phyloP scores from a whole-genome alignment of 2,888 invertebrate species.

The Cryptosula pallasiana region DNA sequence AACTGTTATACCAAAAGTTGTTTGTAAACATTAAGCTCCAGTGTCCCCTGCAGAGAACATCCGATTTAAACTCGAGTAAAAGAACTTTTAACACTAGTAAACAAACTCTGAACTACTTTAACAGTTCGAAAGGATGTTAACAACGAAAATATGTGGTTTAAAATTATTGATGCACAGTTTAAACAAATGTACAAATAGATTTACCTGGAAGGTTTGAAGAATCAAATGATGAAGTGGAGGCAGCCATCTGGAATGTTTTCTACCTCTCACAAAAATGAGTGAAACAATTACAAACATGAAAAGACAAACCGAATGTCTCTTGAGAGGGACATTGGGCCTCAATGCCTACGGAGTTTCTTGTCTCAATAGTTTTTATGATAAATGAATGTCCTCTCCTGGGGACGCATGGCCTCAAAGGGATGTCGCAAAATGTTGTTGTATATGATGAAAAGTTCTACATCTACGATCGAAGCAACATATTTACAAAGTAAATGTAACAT shows the following conservation, averaged over 20 bases:
- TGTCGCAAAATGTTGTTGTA: no score
- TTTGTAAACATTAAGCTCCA: background rate
- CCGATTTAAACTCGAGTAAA: background rate
- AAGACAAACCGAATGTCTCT: background rate
- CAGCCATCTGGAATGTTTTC: background rate
- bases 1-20: background rate
- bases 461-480: no score
- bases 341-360: background rate
- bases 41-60: constrained; percentile 2
- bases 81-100: background rate
- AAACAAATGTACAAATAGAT: background rate
- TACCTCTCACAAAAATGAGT: background rate
- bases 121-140: background rate
- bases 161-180: background rate
- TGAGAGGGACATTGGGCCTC: background rate
- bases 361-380: background rate
- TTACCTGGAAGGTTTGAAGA: constrained; percentile 5
- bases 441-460: no score
- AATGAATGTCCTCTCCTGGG: background rate
- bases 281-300: background rate
- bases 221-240: background rate
- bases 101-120: background rate
- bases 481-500: no score
- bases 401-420: background rate
- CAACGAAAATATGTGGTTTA: background rate